A percentile compares a stretch with the other conserved stretches of the same genome.
Evolutionary conservation across 2,888 invertebrate species (phyloP).

Genomic region (Margaritifera margaritifera): DNA sequence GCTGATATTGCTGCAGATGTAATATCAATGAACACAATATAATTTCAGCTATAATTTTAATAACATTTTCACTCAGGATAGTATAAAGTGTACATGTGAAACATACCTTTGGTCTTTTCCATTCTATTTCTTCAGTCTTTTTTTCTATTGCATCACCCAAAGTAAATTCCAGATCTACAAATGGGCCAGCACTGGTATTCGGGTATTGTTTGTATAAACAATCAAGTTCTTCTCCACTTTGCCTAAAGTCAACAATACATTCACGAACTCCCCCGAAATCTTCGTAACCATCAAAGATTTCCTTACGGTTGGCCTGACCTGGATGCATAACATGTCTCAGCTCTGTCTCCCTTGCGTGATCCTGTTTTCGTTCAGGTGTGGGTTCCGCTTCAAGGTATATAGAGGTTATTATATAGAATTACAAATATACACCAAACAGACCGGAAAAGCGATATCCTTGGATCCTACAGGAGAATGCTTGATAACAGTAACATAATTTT

Average conservation of each 20-base stretch:
- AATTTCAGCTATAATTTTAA: slow-evolving; percentile 7
- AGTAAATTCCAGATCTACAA: slow-evolving; percentile 51
- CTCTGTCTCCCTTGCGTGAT: not conserved
- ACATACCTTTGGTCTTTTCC: slow-evolving; percentile 59
- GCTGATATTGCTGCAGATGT: too few species aligned
- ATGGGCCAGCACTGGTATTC: slow-evolving; percentile 27
- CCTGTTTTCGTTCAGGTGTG: not conserved
- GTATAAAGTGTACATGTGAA: too few species aligned
- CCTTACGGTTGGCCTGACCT: not conserved
- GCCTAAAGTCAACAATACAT: slow-evolving; percentile 33
- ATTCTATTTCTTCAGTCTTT: slow-evolving; percentile 32
- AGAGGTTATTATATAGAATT: too few species aligned
- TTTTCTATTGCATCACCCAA: slow-evolving; percentile 47
- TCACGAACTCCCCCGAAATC: slow-evolving; percentile 29
- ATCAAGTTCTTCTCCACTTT: slow-evolving; percentile 26
- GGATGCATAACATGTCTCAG: not conserved
- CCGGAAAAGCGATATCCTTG: too few species aligned
- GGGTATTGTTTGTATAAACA: slow-evolving; percentile 25
- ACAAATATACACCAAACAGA: too few species aligned
- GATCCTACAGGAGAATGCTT: too few species aligned
- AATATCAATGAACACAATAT: not conserved
- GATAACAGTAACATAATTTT: too few species aligned
- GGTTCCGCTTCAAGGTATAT: too few species aligned
- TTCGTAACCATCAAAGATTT: slow-evolving; percentile 14
- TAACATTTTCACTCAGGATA: too few species aligned